These are phyloP conservation scores for Sanderia malayensis DNA, from an alignment of 30 jellyfish, hydroid and myxozoan genomes.

Conservation along the genomic window DNA sequence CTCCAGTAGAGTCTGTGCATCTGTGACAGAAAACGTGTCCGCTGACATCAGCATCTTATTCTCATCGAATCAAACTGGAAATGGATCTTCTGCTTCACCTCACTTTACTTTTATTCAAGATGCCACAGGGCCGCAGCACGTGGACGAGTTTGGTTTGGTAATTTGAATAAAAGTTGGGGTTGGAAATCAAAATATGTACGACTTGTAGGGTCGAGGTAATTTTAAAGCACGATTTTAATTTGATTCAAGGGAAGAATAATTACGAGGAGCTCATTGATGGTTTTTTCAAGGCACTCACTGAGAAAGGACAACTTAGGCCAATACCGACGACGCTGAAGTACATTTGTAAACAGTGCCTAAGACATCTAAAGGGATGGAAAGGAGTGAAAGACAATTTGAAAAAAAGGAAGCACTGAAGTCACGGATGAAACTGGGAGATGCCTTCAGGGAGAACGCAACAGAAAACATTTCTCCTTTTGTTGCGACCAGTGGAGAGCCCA, in stretches of 20 bases:
- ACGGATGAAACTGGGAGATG: slow-evolving; percentile 3
- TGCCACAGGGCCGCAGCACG: background rate
- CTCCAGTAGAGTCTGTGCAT: no score
- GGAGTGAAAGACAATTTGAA: background rate
- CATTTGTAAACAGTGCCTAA: background rate
- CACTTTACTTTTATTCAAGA: no score
- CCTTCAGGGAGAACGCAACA: background rate
- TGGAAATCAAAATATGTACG: background rate
- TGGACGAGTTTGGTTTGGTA: background rate
- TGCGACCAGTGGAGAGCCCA: background rate
- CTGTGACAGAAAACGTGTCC: no score
- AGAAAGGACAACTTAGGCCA: slow-evolving; percentile 2
- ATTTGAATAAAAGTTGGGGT: background rate
- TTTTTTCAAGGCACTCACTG: background rate
- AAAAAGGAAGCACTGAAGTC: background rate
- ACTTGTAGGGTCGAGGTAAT: background rate
- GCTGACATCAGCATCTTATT: no score
- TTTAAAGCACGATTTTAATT: no score
- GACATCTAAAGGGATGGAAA: slow-evolving; percentile 1
- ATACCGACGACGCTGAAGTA: background rate
- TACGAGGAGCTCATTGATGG: slow-evolving; percentile 1
- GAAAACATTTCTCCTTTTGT: background rate
- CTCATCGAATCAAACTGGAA: no score
- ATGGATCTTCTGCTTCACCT: background rate
- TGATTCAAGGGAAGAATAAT: background rate